Evolutionary conservation across 2,113 vertebrate species (phyloP).

Genomic region (Pseudopipra pipra): DNA sequence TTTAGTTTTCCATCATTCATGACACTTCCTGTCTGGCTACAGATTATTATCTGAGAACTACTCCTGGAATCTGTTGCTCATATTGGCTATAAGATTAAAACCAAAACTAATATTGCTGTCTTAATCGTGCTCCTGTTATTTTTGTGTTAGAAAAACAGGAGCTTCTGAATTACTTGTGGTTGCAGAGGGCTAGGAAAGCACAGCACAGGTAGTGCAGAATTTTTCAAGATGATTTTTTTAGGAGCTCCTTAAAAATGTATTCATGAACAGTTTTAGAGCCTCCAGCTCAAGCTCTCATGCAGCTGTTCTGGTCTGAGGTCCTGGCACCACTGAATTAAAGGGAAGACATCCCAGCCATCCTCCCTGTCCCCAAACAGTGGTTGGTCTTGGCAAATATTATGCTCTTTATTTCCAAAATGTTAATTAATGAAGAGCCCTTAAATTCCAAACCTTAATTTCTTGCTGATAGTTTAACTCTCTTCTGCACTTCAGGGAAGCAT

Average conservation of each 20-base stretch:
- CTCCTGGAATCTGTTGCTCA: slow-evolving; percentile 30
- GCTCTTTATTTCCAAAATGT: neutral
- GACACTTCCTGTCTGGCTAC: slow-evolving; percentile 12
- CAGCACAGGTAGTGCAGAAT: neutral
- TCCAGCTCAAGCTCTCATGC: neutral
- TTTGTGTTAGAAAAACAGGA: neutral
- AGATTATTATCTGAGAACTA: neutral
- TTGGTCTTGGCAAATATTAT: neutral
- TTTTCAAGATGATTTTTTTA: neutral
- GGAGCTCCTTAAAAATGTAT: neutral
- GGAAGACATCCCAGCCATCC: neutral
- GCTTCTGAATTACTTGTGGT: neutral
- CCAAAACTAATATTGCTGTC: neutral
- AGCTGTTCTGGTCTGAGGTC: neutral
- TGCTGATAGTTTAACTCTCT: neutral
- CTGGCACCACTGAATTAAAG: neutral
- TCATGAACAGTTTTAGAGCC: neutral
- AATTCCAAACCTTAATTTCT: neutral
- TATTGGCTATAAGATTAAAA: neutral
- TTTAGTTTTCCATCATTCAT: neutral
- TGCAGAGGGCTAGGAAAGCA: neutral
- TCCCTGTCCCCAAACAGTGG: neutral
- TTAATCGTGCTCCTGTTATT: slow-evolving; percentile 1
- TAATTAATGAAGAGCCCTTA: neutral
- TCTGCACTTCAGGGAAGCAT: neutral